Evolutionary conservation across 2,797 vertebrate species (phyloP).

Genomic region (Melanotaenia trifasciata): DNA sequence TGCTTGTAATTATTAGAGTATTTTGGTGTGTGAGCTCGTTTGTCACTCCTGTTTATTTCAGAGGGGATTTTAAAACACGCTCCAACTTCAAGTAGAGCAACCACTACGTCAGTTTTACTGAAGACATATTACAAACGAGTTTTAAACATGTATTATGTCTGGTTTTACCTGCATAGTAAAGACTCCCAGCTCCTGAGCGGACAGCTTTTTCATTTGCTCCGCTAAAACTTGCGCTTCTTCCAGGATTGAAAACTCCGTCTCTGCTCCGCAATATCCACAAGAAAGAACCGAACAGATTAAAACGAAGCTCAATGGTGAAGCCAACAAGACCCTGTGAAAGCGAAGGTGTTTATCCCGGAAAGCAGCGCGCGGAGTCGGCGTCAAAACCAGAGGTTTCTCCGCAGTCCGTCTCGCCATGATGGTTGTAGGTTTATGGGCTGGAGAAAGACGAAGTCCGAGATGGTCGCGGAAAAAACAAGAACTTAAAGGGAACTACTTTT

Average conservation of each 20-base stretch:
- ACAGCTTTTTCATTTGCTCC: constrained; percentile 92
- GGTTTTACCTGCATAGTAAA: constrained; percentile 93
- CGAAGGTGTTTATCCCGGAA: constrained; percentile 58
- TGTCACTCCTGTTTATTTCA: not conserved
- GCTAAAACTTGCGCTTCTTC: constrained; percentile 93
- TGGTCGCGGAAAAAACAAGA: constrained; percentile 45
- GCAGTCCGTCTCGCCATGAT: constrained; percentile 84
- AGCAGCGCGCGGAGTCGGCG: constrained; percentile 59
- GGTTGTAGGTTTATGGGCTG: constrained; percentile 55
- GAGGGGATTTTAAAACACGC: constrained; percentile 1
- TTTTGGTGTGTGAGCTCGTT: not conserved
- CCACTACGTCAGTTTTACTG: not conserved
- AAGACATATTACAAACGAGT: not conserved
- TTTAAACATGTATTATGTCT: no score
- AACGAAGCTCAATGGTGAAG: constrained; percentile 76
- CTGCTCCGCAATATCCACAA: constrained; percentile 84
- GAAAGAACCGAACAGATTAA: constrained; percentile 79
- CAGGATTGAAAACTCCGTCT: constrained; percentile 93
- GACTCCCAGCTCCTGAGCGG: constrained; percentile 93
- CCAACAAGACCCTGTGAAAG: constrained; percentile 45
- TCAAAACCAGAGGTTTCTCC: constrained; percentile 59
- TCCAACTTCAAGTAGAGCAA: not conserved
- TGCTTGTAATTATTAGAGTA: not conserved
- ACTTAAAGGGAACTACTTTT: constrained; percentile 80
- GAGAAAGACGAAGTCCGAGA: constrained; percentile 55